Base-by-base conservation (phyloP, 2,888 invertebrate species). In the Acronicta leporina region DNA sequence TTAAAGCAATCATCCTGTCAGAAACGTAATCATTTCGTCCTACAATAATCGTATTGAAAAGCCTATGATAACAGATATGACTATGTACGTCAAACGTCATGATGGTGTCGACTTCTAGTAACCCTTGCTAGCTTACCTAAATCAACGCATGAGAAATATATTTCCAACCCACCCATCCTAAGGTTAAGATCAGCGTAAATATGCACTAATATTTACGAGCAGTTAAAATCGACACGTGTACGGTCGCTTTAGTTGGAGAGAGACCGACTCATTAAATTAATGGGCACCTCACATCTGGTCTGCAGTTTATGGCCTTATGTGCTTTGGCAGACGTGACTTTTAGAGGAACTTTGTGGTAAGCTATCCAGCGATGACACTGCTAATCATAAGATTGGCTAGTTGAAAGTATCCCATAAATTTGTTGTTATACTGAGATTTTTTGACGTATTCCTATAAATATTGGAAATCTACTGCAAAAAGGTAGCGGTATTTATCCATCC, bases 141-240 rank as follows among this genome's bases (percentile, higher is more conserved):
- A n/a, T n/a, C 27, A 47, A 15, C 45, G 43, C 51, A 20, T 52
- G 73, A 44, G 63, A 68, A 72, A 53, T 43, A 56, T 43, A 11
- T 10, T 27, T 30, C 35, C 38, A 38, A 38, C n/a, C 58, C 50
- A 43, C 44, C 30, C 44, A 50, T 59, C 52, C 35, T 51, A 51
- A 67, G 54, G 47, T 73, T 68, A 68, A 68, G 68, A 68, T 56
- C 52, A 15, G 42, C 44, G 38, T 68, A 73, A 73, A 73, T 68
- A 73, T 72, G 48, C 25, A 52, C 63, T 49, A 52, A 68, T 73
- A 68, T 73, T 69, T 61, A 69, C 52, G 73, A 52, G 48, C 73
- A 44, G 63, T 69, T 73, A 69, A 69, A 62, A 73, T 61, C 54
- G 68, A 56, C 68, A 69, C 73, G 73, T 73, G 68, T 68, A 33